Base-by-base conservation (phyloP, 2,797 vertebrate species). In the Dendrocincla tyrannina region DNA sequence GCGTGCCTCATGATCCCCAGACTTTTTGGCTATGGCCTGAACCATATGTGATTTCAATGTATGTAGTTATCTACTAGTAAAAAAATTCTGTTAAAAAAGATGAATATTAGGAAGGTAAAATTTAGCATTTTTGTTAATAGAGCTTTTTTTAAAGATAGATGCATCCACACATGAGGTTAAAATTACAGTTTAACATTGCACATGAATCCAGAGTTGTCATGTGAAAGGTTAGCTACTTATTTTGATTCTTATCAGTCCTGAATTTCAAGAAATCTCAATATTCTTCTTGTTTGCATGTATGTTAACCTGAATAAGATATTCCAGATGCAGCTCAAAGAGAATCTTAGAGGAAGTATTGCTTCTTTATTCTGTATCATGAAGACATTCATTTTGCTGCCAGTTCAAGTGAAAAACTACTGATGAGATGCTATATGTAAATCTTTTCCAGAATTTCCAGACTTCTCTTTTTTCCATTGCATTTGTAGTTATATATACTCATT, bases 371-470 rank as follows among this genome's bases (percentile, higher is more conserved):
- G 3, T 55, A 25, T 74, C 30, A 20, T 33, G 17, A 83, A 91
- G 53, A 63, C 10, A 9, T 73, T 77, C 7, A 28, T 93, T 92
- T 79, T 90, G 46, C 50, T 96, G 84, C 74, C 88, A 91, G 25
- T 70, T 91, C 30, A 53, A 17, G 46, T 81, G 44, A 46, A 56
- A 86, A 79, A 27, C 9, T 47, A 77, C 44, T 92, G 78, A 80
- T 67, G 67, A 84, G 55, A 85, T n/a, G 28, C 8, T 72, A 17
- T 25, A 25, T 2, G 4, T 42, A 85, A 15, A 80, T 64, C 7
- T 94, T 73, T 84, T 68, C 50, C 68, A 91, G 55, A 79, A 77
- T 95, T 87, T 89, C 78, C 70, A 92, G 58, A 73, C 41, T 64
- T 72, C 24, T 76, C n/a, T 76, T 72, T 91, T 85, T 84, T 50